These are phyloP conservation scores for Bembecia ichneumoniformis DNA, from an alignment of 2,888 invertebrate species.

Conservation along the genomic window DNA sequence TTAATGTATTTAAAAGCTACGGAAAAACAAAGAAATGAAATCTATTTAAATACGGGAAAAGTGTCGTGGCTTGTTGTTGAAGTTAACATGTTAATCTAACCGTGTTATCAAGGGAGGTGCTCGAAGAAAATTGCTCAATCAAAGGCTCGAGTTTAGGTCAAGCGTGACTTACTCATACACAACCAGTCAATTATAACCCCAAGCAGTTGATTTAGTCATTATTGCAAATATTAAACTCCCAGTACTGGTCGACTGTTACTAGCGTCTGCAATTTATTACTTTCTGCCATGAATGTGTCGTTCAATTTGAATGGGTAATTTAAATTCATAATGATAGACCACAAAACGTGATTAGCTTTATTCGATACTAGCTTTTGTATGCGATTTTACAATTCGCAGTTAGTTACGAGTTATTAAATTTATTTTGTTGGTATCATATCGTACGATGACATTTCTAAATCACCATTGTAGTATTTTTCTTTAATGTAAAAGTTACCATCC, in stretches of 20 bases:
- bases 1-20: too few species aligned
- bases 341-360: too few species aligned
- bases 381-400: too few species aligned
- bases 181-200: background rate
- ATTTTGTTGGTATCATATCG: too few species aligned
- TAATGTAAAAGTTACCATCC: too few species aligned
- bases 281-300: background rate
- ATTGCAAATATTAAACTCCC: background rate
- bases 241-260: background rate
- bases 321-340: too few species aligned
- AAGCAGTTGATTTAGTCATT: background rate
- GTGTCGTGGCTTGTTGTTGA: conserved; percentile 11
- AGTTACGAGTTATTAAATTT: too few species aligned
- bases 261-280: background rate
- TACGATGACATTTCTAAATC: too few species aligned
- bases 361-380: too few species aligned
- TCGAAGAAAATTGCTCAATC: conserved; percentile 54
- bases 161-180: conserved; percentile 38
- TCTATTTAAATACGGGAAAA: background rate
- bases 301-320: too few species aligned
- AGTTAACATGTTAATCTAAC: conserved; percentile 37
- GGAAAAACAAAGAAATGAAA: too few species aligned
- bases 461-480: too few species aligned
- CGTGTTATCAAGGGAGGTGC: conserved; percentile 31
- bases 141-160: conserved; percentile 30